Base-by-base conservation (phyloP, 2,888 invertebrate species). In the Aleiodes testaceus region DNA sequence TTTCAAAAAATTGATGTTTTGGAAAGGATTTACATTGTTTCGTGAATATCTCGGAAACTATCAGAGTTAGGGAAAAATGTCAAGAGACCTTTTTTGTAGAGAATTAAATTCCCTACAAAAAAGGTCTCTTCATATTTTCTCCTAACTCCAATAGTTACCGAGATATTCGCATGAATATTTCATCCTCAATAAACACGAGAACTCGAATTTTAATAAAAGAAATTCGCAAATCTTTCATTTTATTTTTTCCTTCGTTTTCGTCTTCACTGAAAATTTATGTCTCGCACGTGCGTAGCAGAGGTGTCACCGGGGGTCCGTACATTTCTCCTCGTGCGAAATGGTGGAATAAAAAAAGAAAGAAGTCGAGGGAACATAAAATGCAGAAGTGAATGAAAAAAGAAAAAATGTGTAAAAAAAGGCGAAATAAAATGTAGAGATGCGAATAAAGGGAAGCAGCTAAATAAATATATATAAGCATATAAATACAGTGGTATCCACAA, bases 291-390 rank as follows among this genome's bases (percentile, higher is more conserved):
- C 61, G 49, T 68, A 18, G 42, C 45, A 45, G 53, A 68, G 61
- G 68, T 68, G 68, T 68, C 61, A 42, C 59, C 68, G 22, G 61
- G 61, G 68, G 59, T 68, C 59, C 68, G 9, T 16, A 14, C 20
- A 26, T 30, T 16, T 30, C 36, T 30, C 47, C 47, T 76, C 77
- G 75, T 76, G 75, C 74, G 68, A 74, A 74, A 68, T 52, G 74
- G 65, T 59, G 50, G 55, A 49, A 59, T 42, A 66, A 59, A 74
- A 66, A 69, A 26, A 16, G 47, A 20, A 69, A 65, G 47, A 68
- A 66, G 70, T 59, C 69, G 69, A 64, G 75, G 72, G 76, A 67
- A 78, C 77, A 79, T 82, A 81, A 83, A 82, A 81, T 77, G 75
- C 20, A 18, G 16, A 52, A 53, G 53, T 26, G 22, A 53, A 53